Evolutionary conservation across 2,797 vertebrate genomes (phyloP).

Genomic region (Coccyzus lansbergi): DNA sequence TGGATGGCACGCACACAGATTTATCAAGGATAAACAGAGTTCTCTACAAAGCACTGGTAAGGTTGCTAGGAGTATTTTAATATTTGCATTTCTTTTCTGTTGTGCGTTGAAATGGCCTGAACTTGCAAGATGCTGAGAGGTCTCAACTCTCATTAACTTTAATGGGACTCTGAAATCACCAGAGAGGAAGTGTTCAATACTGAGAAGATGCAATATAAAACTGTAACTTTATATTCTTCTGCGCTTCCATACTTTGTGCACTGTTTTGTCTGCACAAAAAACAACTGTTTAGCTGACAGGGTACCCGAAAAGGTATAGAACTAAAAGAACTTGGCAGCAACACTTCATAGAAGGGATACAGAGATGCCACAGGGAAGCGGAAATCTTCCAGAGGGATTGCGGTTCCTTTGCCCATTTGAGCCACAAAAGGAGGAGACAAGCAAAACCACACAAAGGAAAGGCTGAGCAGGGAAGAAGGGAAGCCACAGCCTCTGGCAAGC

Average conservation of each 20-base stretch:
- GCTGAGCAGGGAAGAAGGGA: background rate
- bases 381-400: background rate
- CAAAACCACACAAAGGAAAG: background rate
- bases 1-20: background rate
- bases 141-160: constrained; percentile 71
- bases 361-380: background rate
- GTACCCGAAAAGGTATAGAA: background rate
- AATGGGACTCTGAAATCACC: constrained; percentile 59
- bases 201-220: constrained; percentile 46
- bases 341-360: background rate
- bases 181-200: constrained; percentile 69
- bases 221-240: constrained; percentile 6
- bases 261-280: background rate
- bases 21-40: background rate
- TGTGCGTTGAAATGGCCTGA: constrained; percentile 48
- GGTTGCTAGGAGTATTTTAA: constrained; percentile 5
- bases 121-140: constrained; percentile 60
- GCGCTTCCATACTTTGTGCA: constrained; percentile 2
- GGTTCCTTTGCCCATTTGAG: background rate
- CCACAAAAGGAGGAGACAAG: background rate
- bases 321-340: background rate
- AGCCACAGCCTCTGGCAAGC: background rate
- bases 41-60: background rate
- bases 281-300: background rate
- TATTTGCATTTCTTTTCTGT: constrained; percentile 51